Base-by-base conservation (phyloP, 2,113 vertebrate species). In the Empidonax alnorum region DNA sequence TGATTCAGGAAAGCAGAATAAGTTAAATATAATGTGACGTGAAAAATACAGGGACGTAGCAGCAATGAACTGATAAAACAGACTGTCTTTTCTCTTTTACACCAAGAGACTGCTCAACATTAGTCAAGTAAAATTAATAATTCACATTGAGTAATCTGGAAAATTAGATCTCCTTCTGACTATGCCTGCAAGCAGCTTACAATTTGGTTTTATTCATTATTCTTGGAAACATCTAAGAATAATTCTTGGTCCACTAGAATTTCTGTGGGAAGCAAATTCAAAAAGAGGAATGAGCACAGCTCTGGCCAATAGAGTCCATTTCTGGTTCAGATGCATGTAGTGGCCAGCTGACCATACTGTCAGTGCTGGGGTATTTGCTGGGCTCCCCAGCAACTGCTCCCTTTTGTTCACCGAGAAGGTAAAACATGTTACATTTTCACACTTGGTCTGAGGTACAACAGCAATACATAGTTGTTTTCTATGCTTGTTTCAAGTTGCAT, bases 141-240 rank as follows among this genome's bases (percentile, higher is more conserved):
- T 95, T 89, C 87, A 82, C 66, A 94, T 68, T 94, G 87, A 94
- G 61, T 96, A 95, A 95, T 90, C 87, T 81, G 93, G 89, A 92
- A 96, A 92, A 94, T 81, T 78, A 84, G 49, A 89, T 81, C 69
- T 91, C 74, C 44, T 91, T 68, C 89, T 91, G 77, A 96, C 74
- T 89, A 79, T 82, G 77, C 84, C 91, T 89, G 71, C 91, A 93
- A 96, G 77, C 89, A 89, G 58, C 81, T 95, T 83, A 93, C 84
- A 89, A 13, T 89, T 96, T 84, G 74, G 89, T 76, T 94, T 94
- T 82, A 87, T 56, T 82, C 87, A 82, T 89, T 87, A 87, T 85
- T 94, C 91, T 95, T 96, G 94, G 96, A 94, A 95, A 78, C 49
- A 68, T 93, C 66, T 79, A 68, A 39, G 74, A 84, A 95, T 91